These are phyloP conservation scores for Ptychobarbus kaznakovi DNA, from an alignment of 2,797 vertebrate genomes.

Conservation along the genomic window DNA sequence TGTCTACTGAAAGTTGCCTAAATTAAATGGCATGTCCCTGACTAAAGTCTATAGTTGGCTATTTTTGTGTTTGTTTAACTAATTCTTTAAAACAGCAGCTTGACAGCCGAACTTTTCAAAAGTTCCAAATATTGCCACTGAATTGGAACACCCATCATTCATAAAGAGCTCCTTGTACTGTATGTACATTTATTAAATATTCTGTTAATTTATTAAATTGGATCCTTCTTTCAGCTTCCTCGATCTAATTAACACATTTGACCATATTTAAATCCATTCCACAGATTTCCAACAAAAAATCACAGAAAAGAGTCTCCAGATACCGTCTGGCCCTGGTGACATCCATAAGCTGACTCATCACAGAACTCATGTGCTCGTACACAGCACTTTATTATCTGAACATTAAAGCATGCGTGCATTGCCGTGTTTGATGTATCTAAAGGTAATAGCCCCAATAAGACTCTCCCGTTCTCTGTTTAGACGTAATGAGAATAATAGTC, in stretches of 20 bases:
- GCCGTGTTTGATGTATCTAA: conserved; percentile 50
- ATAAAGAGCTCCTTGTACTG: neutral
- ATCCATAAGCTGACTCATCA: conserved; percentile 19
- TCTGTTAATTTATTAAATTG: neutral
- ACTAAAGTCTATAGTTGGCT: neutral
- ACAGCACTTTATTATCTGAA: conserved; percentile 18
- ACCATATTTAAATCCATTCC: neutral
- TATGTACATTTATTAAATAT: neutral
- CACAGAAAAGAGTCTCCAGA: neutral
- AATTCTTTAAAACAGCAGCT: neutral
- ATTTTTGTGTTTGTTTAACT: neutral
- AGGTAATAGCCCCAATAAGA: conserved; percentile 55
- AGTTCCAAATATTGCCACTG: neutral
- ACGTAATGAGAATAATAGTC: conserved; percentile 60
- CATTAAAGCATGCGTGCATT: conserved; percentile 37
- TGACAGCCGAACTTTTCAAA: neutral
- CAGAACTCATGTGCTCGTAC: conserved; percentile 3
- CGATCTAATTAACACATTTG: neutral
- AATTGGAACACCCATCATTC: neutral
- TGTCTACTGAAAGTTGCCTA: neutral
- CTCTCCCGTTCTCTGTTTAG: conserved; percentile 30
- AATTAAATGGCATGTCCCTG: neutral
- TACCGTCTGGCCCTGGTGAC: neutral
- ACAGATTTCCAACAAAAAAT: neutral
- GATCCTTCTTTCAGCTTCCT: neutral